Evolutionary conservation across 2,113 vertebrate species (phyloP), one percentile per base, ranked within the genome.

Genomic region (Talpa occidentalis): DNA sequence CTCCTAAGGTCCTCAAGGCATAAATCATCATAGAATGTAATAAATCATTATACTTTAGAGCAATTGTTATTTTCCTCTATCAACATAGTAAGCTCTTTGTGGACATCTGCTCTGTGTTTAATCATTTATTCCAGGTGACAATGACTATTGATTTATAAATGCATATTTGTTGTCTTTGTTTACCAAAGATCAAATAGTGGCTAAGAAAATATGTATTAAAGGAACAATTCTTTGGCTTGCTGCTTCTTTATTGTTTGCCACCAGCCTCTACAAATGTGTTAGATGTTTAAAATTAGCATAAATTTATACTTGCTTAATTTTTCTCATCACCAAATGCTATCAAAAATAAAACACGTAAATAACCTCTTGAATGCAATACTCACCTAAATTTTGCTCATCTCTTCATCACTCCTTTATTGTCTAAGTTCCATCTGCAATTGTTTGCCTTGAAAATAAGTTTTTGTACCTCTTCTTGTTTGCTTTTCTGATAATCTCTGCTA

Each of bases 271-370:
- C 19, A 94, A 59, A 84, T 84, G n/a, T 84, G 4, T 66, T 76
- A 76, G 47, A 47, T 62, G 17, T 12, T 15, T 90, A 6, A 32
- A 76, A 40, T 77, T 81, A 64, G 3, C 62, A 87, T 62, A 62
- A 32, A 89, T 74, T 94, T 88, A 59, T 59, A 56, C 59, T 81
- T 77, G 10, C 26, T 77, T 86, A 80, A 77, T 49, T 76, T 40
- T 64, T 22, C 9, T 26, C 40, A 26, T 52, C 3, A 30, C 32
- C 26, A 47, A 88, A 54, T 81, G 56, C 42, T 76, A 47, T 47
- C 37, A 62, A 82, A 85, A 94, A 56, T 81, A n/a, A 15, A 49
- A n/a, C 10, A 54, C 21, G 19, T 37, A 92, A 64, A 19, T 40
- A 70, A 24, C 42, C 32, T 32, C 52, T 86, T 94, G n/a, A 35